These are phyloP conservation scores for Rhabditophanes sp. DNA, from an alignment of 2,888 invertebrate species.

Conservation along the genomic window DNA sequence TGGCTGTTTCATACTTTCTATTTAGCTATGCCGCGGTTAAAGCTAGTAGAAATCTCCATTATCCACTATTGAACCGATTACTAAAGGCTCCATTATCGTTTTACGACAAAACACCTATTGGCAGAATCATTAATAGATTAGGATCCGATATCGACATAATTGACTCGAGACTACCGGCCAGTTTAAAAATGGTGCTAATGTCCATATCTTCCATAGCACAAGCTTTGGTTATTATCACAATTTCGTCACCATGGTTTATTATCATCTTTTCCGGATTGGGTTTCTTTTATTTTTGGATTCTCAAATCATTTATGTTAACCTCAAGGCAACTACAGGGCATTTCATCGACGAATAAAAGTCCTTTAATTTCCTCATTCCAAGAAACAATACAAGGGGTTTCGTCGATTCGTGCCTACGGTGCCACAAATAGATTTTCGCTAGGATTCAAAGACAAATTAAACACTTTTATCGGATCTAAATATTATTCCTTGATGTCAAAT, in stretches of 20 bases:
- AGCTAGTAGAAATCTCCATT: constrained; percentile 15
- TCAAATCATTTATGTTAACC: constrained; percentile 61
- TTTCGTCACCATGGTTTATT: constrained; percentile 24
- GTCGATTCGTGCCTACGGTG: constrained; percentile 42
- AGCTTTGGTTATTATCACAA: constrained; percentile 12
- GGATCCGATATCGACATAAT: constrained; percentile 32
- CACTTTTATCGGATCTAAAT: constrained; percentile 16
- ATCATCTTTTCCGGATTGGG: constrained; percentile 19
- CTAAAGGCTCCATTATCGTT: constrained; percentile 13
- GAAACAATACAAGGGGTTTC: constrained; percentile 62
- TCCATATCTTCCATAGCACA: constrained; percentile 13
- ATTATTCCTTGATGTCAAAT: constrained; percentile 21
- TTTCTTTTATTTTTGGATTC: constrained; percentile 19
- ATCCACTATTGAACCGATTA: constrained; percentile 11
- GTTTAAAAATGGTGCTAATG: constrained; percentile 20
- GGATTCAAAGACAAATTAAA: constrained; percentile 10
- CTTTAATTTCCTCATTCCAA: constrained; percentile 67
- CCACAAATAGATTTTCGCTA: constrained; percentile 9
- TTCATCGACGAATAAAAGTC: constrained; percentile 22
- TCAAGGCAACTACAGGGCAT: constrained; percentile 57
- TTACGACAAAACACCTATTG: constrained; percentile 19
- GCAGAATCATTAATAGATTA: constrained; percentile 17
- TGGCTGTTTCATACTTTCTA: constrained; percentile 45
- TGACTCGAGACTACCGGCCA: constrained; percentile 20
- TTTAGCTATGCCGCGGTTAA: constrained; percentile 13